Base-by-base conservation (phyloP, 2,888 invertebrate genomes). In the Troides helena region DNA sequence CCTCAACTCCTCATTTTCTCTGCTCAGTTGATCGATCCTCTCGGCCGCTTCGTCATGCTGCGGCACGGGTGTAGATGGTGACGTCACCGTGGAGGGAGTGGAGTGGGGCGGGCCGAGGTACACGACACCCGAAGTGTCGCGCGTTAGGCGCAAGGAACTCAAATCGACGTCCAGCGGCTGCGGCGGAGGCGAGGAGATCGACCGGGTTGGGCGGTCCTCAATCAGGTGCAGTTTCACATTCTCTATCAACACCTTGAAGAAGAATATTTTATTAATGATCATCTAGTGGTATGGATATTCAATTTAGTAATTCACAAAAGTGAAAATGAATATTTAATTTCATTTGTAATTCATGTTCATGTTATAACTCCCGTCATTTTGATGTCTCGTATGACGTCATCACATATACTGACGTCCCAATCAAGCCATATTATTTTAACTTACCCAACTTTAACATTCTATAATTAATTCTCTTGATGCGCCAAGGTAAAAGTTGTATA, bases 151-250 rank as follows among this genome's bases (percentile, higher is more conserved):
- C 68, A 97, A 93, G 65, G 95, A 94, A 0, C 95, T 94, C 53
- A 98, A 94, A 75, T 94, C 94, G 66, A 98, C 81, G 87, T 97
- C 95, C 25, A 97, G 92, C 0, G 98, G 98, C 74, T 96, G 94
- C 1, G 97, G 95, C 0, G 96, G 96, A 0, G 97, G 97, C 1
- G 97, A 96, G 7, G 97, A 96, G 46, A 91, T 90, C 73, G 97
- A 95, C 67, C 95, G 95, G 1, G 96, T 95, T 1, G 96, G 96
- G 65, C 97, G 94, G 90, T 98, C 98, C 89, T 98, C 98, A 80
- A 95, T 94, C 74, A 98, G 88, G 80, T 95, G 95, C 14, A 97
- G 85, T 69, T 94, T 94, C 63, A 97, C 94, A 83, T 96, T 96
- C 82, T 96, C 95, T 81, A 97, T 86, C 73, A 94, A 87, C 17